Base-by-base conservation (phyloP, 2,888 invertebrate species). In the Pantelozetes paolii region DNA sequence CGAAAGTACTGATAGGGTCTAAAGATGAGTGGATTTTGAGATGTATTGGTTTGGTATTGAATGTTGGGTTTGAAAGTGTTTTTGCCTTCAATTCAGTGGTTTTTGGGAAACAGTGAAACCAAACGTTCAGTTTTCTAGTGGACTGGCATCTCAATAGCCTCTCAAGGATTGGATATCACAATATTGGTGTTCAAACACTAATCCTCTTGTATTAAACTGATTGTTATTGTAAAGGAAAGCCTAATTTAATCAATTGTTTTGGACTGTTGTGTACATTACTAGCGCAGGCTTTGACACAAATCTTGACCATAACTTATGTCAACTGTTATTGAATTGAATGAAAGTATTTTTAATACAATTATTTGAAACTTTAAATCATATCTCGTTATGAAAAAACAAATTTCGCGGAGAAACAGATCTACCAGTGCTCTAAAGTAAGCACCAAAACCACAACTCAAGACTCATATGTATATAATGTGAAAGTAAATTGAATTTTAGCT, bases 221-320 rank as follows among this genome's bases (percentile, higher is more conserved):
- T 57, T 57, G 57, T 57, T 57, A 57, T 57, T 57, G 57, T 57
- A 57, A 57, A 57, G 57, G 57, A 57, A 57, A 23, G 57, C 26
- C 57, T 57, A 57, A 57, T 57, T 57, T 57, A 57, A 57, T 57
- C 57, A 57, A 57, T 57, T 57, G 57, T 57, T 57, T 57, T 57
- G 5, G 36, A 5, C 36, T 8, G 50, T 18, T 50, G 50, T 50
- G 50, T 50, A 20, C 50, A 5, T n/a, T n/a, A 6, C 6, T 18
- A 50, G 18, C 18, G 18, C 6, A 20, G n/a, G n/a, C n/a, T 50
- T 50, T 9, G 5, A 5, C 50, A 50, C 50, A 50, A 50, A 50
- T 50, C 50, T 18, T 50, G 6, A 15, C n/a, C n/a, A n/a, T n/a
- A n/a, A n/a, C n/a, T n/a, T n/a, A n/a, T n/a, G n/a, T n/a, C n/a